Conservation (phyloP, 2,797 vertebrate genomes). For the Danio albolineatus region DNA sequence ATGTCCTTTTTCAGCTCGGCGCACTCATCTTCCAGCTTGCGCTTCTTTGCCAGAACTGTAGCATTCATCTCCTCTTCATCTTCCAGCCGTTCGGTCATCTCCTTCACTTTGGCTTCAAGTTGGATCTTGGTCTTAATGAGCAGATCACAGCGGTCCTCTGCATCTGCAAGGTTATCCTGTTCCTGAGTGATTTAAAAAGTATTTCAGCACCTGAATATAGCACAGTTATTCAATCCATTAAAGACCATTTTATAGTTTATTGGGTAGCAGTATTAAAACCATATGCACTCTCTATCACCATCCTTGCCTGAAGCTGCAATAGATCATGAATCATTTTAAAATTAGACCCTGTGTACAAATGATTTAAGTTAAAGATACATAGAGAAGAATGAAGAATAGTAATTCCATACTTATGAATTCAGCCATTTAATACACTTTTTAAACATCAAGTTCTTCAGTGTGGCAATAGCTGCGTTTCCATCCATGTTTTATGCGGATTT, state of each 20-base stretch:
- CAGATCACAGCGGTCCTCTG: constrained; percentile 91
- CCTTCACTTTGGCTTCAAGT: constrained; percentile 91
- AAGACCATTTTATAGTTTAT: background rate
- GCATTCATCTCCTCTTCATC: constrained; percentile 92
- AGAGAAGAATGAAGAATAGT: background rate
- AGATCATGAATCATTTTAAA: background rate
- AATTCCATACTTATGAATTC: background rate
- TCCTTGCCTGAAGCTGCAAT: background rate
- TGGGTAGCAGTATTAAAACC: background rate
- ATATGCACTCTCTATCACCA: background rate
- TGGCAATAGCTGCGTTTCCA: too few species aligned
- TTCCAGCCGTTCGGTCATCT: constrained; percentile 88
- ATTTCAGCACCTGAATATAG: too few species aligned
- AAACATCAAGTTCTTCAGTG: background rate
- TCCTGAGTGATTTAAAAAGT: too few species aligned
- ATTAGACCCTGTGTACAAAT: background rate
- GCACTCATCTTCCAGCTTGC: constrained; percentile 93
- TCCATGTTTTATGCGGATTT: too few species aligned
- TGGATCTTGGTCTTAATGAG: constrained; percentile 95
- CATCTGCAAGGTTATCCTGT: constrained; percentile 92
- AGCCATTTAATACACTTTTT: background rate
- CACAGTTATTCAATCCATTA: background rate
- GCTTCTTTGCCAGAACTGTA: constrained; percentile 85
- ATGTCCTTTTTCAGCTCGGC: constrained; percentile 95
- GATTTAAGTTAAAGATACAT: too few species aligned